phyloP scores from a whole-genome alignment of 2,113 vertebrate species.

The Nothobranchius furzeri region DNA sequence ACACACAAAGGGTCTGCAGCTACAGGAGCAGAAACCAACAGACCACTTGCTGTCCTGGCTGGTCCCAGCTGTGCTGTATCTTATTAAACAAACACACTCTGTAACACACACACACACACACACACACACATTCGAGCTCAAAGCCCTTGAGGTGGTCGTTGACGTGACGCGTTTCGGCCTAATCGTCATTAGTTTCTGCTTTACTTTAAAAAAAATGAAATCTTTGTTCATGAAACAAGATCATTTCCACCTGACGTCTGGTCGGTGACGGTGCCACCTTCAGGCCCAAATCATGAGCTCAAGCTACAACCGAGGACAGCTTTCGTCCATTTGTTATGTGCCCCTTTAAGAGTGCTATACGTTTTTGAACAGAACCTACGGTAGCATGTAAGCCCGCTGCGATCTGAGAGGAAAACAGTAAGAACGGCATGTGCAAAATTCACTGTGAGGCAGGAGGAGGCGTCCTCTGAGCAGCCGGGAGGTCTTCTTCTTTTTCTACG shows the following conservation, averaged over 20 bases:
- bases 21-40: conserved; percentile 39
- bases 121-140: conserved; percentile 18
- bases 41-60: conserved; percentile 45
- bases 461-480: conserved; percentile 15
- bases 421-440: conserved; percentile 66
- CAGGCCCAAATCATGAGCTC: conserved; percentile 6
- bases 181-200: conserved; percentile 1
- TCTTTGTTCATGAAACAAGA: conserved; percentile 12
- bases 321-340: conserved; percentile 19
- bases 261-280: not conserved
- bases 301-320: not conserved
- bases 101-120: conserved; percentile 1
- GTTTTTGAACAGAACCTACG: conserved; percentile 28
- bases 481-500: not conserved
- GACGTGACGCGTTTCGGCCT: not conserved
- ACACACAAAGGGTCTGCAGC: conserved; percentile 15
- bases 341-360: conserved; percentile 12
- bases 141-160: conserved; percentile 46
- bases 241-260: conserved; percentile 16
- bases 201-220: not conserved
- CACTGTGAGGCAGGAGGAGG: conserved; percentile 46
- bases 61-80: conserved; percentile 61
- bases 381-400: conserved; percentile 33
- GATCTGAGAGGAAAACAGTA: conserved; percentile 49
- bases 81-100: conserved; percentile 8